These are phyloP conservation scores for Leptodirus hochenwartii DNA, from an alignment of 2,888 invertebrate genomes.

Conservation along the genomic window DNA sequence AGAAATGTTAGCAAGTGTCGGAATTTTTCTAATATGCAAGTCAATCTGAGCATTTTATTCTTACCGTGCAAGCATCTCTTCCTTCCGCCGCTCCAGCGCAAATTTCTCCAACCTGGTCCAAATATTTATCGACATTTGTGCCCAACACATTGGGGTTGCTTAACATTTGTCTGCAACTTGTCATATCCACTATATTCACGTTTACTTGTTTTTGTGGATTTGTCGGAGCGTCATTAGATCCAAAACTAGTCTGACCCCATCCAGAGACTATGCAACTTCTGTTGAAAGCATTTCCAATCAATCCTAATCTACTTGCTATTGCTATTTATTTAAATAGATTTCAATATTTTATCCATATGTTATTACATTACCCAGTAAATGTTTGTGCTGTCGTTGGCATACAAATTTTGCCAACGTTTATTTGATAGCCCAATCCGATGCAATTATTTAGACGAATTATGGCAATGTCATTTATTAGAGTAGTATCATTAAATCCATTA, in stretches of 20 bases:
- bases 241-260: slow-evolving; percentile 72
- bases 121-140: slow-evolving; percentile 19
- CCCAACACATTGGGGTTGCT: slow-evolving; percentile 16
- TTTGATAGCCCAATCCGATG: slow-evolving; percentile 33
- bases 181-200: slow-evolving; percentile 47
- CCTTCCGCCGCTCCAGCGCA: slow-evolving; percentile 23
- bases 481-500: slow-evolving; percentile 21
- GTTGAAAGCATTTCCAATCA: not conserved
- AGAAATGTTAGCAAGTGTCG: too few relatives aligned
- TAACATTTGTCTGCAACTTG: slow-evolving; percentile 23
- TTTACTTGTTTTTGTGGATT: slow-evolving; percentile 56
- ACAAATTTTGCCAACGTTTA: slow-evolving; percentile 42
- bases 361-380: too few relatives aligned
- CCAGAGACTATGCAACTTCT: slow-evolving; percentile 54
- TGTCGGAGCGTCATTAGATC: slow-evolving; percentile 23
- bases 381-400: slow-evolving; percentile 30
- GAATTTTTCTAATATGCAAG: too few relatives aligned
- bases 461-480: slow-evolving; percentile 66
- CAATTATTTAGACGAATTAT: slow-evolving; percentile 44
- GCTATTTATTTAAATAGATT: too few relatives aligned
- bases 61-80: slow-evolving; percentile 23
- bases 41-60: slow-evolving; percentile 8
- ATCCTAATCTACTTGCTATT: not conserved
- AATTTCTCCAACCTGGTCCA: slow-evolving; percentile 21
- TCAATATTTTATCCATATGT: too few relatives aligned